phyloP scores from a whole-genome alignment of 2,888 invertebrate genomes.

The Physocephala rufipes region DNA sequence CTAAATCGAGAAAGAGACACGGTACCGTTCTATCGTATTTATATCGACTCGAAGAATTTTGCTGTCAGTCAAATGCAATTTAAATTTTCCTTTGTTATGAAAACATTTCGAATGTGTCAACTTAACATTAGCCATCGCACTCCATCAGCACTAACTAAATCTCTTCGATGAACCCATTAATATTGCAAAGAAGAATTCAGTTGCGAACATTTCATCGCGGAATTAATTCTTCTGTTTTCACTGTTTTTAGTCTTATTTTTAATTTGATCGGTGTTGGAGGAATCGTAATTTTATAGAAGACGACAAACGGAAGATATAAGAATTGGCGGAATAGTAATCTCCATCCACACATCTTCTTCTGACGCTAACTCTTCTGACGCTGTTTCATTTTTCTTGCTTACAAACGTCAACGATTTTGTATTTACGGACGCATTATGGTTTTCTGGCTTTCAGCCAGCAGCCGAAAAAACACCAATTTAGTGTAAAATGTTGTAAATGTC shows the following conservation, averaged over 20 bases:
- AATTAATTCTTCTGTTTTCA: slow-evolving; percentile 2
- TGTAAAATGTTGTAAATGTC: slow-evolving; percentile 36
- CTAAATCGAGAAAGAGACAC: too few relatives aligned
- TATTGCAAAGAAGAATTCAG: slow-evolving; percentile 28
- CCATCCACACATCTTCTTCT: too few relatives aligned
- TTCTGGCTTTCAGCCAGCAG: slow-evolving; percentile 28
- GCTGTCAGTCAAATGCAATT: too few relatives aligned
- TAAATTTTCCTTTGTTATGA: too few relatives aligned
- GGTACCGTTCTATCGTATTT: too few relatives aligned
- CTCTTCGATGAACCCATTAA: slow-evolving; percentile 36
- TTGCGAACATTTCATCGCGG: slow-evolving; percentile 23
- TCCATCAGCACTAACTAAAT: slow-evolving; percentile 13
- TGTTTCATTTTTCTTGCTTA: too few relatives aligned
- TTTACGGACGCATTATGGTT: slow-evolving; percentile 31
- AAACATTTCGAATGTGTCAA: too few relatives aligned
- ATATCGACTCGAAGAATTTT: too few relatives aligned
- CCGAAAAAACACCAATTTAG: slow-evolving; percentile 9
- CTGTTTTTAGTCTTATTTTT: background rate
- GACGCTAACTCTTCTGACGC: too few relatives aligned
- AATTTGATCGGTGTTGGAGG: too few relatives aligned
- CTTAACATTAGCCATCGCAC: too few relatives aligned
- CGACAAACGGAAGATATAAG: background rate
- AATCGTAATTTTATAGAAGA: background rate
- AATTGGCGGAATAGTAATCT: background rate
- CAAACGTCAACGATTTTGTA: background rate